Conservation (phyloP, 2,888 invertebrate species). For the Melanchra persicariae region DNA sequence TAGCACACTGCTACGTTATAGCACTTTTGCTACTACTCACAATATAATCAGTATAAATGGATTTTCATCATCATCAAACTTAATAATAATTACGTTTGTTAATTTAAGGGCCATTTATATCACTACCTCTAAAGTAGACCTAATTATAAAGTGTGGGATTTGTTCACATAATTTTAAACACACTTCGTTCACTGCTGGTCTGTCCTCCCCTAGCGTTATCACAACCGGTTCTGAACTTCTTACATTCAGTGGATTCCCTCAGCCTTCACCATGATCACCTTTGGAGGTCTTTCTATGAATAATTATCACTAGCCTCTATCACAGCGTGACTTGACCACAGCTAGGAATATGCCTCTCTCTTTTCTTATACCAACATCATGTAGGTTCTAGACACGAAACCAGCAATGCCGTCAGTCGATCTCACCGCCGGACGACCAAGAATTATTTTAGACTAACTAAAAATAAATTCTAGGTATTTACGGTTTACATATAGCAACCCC, state of each 20-base stretch:
- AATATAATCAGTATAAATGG: no score
- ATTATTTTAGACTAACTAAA: background rate
- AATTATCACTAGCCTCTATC: background rate
- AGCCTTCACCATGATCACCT: background rate
- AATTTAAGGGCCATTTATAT: background rate
- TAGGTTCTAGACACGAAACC: background rate
- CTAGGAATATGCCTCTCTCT: background rate
- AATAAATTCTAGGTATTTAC: slow-evolving; percentile 33
- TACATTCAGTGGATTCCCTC: background rate
- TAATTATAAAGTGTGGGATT: no score
- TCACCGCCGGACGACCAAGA: background rate
- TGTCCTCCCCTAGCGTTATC: background rate
- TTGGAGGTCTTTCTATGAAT: background rate
- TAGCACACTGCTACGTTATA: background rate
- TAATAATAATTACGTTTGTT: no score
- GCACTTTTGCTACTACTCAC: background rate
- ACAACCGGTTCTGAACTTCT: background rate
- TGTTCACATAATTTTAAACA: no score
- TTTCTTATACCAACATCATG: background rate
- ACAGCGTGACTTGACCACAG: background rate
- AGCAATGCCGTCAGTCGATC: background rate
- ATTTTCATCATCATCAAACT: no score
- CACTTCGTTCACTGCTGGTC: background rate
- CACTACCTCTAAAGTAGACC: background rate
- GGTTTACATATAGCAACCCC: slow-evolving; percentile 57